These are phyloP conservation scores for Drosophila ananassae DNA, from an alignment of 1,140 invertebrate species.

Conservation along the genomic window DNA sequence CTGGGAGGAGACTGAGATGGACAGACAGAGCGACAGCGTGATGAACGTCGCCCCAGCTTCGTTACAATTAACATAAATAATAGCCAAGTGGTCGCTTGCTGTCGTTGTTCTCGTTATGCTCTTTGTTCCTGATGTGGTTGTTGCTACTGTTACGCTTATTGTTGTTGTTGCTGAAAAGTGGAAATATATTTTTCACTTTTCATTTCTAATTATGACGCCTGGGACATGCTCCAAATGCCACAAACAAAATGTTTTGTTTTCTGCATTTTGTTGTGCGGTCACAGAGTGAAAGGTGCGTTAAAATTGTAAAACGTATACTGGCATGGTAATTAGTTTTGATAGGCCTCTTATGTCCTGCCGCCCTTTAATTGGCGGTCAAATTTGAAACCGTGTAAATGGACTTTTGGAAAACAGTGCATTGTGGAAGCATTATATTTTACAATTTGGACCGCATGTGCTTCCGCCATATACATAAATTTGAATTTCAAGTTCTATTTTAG, in stretches of 20 bases:
- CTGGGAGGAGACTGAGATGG: conserved; percentile 5
- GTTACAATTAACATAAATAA: conserved; percentile 79
- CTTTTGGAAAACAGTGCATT: no score
- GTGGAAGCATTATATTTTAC: no score
- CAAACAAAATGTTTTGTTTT: conserved; percentile 54
- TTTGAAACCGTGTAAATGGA: neutral
- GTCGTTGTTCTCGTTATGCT: conserved; percentile 36
- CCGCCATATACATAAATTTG: no score
- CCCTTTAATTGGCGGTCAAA: conserved; percentile 14
- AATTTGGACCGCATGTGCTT: no score
- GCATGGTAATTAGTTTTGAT: conserved; percentile 27
- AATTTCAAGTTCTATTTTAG: neutral
- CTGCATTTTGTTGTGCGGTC: conserved; percentile 22
- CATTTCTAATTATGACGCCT: conserved; percentile 70
- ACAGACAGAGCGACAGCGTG: conserved; percentile 53
- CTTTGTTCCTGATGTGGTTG: conserved; percentile 25
- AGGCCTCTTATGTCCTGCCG: conserved; percentile 5
- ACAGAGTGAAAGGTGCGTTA: conserved; percentile 45
- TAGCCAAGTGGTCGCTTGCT: conserved; percentile 66
- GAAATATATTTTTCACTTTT: conserved; percentile 76
- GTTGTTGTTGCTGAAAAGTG: conserved; percentile 43
- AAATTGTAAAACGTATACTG: conserved; percentile 26
- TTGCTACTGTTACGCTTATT: neutral
- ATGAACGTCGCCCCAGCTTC: conserved; percentile 67
- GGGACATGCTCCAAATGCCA: conserved; percentile 70